These are phyloP conservation scores for Emydura subglobosa DNA, from an alignment of 2,113 vertebrate genomes.

Conservation along the genomic window DNA sequence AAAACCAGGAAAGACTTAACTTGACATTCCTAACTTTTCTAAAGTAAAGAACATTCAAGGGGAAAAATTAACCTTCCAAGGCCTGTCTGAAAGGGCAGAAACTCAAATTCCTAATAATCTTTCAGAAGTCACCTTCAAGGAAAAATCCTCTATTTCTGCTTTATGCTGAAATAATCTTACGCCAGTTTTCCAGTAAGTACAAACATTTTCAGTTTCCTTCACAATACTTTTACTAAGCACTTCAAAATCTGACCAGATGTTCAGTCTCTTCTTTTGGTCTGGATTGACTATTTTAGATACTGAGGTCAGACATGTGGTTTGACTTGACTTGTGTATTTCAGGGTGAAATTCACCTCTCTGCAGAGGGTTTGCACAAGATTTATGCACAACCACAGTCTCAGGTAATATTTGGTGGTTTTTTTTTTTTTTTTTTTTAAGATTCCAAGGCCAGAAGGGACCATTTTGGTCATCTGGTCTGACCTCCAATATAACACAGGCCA, in stretches of 20 bases:
- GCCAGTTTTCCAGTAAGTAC: background rate
- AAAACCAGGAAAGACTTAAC: background rate
- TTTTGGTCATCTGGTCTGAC: background rate
- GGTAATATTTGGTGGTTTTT: rapidly evolving
- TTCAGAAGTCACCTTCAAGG: too few species aligned
- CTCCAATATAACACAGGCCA: background rate
- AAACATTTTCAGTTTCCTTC: background rate
- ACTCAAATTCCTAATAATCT: too few species aligned
- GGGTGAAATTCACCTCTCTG: background rate
- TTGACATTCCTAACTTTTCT: background rate
- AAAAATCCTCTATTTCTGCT: too few species aligned
- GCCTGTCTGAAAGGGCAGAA: too few species aligned
- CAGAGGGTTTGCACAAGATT: background rate
- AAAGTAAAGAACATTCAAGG: background rate
- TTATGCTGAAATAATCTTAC: background rate
- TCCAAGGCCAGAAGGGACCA: background rate
- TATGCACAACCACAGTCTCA: background rate
- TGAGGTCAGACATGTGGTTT: background rate
- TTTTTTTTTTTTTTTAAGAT: background rate
- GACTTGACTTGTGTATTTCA: background rate
- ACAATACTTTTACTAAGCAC: background rate
- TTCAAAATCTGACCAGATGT: background rate
- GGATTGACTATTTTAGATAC: background rate
- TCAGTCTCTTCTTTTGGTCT: background rate
- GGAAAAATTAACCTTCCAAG: rapidly evolving